Evolutionary conservation across 2,113 vertebrate species (phyloP).

Genomic region (Telmatochromis sp.): DNA sequence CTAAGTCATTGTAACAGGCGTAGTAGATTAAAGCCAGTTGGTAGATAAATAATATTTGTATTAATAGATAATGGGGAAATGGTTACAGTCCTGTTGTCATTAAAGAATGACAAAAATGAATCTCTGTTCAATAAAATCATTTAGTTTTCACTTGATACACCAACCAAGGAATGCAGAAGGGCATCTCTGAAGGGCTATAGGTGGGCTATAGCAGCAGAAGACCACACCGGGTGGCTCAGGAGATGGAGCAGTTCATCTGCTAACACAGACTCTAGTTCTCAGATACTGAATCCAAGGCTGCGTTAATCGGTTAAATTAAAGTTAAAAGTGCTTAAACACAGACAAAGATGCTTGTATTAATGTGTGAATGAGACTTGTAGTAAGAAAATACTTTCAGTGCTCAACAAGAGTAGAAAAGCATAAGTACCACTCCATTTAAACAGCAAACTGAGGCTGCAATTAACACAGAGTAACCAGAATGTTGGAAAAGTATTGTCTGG

Average conservation of each 20-base stretch:
- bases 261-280: neutral
- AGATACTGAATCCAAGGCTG: neutral
- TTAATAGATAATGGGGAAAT: neutral
- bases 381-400: neutral
- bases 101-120: neutral
- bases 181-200: neutral
- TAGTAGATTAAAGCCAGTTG: neutral
- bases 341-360: neutral
- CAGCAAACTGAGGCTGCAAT: neutral
- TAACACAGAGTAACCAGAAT: neutral
- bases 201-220: neutral
- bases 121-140: neutral
- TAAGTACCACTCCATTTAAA: neutral
- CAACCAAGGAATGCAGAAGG: neutral
- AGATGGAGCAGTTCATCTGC: neutral
- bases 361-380: neutral
- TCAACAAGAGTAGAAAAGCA: neutral
- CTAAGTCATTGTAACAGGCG: neutral
- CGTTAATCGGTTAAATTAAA: neutral
- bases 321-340: neutral
- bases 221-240: neutral
- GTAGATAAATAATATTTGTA: neutral
- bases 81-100: neutral
- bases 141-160: neutral
- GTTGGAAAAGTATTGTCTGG: neutral